A percentile compares a stretch with the other conserved stretches of the same genome.
These are phyloP conservation scores for Entelurus aequoreus DNA, from an alignment of 2,113 vertebrate species.

Conservation along the genomic window DNA sequence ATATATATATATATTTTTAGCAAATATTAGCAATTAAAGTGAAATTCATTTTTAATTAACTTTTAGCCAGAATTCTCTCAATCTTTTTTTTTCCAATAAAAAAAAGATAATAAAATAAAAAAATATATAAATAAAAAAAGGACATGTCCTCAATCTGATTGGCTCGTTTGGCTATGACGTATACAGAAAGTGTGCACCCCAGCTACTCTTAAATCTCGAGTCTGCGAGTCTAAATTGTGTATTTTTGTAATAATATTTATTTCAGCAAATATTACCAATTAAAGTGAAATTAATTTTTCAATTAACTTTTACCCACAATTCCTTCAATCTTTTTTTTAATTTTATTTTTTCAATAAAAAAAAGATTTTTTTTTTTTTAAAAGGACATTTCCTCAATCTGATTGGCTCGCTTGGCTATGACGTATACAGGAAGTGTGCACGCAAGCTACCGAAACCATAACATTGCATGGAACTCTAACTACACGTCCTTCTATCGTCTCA, in stretches of 20 bases:
- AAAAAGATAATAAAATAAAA: too few relatives aligned
- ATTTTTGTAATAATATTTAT: neutral
- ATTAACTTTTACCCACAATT: too few relatives aligned
- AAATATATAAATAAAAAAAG: too few relatives aligned
- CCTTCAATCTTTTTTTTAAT: neutral
- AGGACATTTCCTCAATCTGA: constrained; percentile 5
- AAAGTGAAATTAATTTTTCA: neutral
- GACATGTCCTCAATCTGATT: constrained; percentile 22
- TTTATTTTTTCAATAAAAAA: neutral
- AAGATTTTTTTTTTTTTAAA: too few relatives aligned
- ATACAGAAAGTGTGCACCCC: constrained; percentile 25
- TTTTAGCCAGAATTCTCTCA: too few relatives aligned
- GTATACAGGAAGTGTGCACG: constrained; percentile 49
- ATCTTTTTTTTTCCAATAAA: too few relatives aligned
- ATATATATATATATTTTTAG: too few relatives aligned
- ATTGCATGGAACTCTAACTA: constrained; percentile 24
- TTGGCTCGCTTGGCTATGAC: constrained; percentile 40
- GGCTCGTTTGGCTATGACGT: constrained; percentile 36
- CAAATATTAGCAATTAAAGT: too few relatives aligned
- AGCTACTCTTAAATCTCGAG: too few relatives aligned
- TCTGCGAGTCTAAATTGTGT: constrained; percentile 18
- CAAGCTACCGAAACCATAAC: constrained; percentile 51
- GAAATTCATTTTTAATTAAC: too few relatives aligned
- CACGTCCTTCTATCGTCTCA: neutral
- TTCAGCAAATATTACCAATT: neutral